Evolutionary conservation across 2,797 vertebrate genomes (phyloP).

Genomic region (Acipenser oxyrinchus): DNA sequence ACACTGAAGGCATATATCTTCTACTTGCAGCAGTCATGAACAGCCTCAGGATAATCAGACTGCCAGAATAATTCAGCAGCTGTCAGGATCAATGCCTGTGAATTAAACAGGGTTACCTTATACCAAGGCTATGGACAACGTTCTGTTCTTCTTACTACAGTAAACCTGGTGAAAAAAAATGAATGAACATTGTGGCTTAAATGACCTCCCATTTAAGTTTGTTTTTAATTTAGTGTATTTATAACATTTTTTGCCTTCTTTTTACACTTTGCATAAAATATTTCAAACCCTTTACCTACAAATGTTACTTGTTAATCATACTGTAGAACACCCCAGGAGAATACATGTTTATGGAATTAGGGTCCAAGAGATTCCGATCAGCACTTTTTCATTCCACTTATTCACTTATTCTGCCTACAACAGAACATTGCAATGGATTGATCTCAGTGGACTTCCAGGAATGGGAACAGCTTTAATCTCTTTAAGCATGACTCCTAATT

Average conservation of each 20-base stretch:
- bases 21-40: not conserved
- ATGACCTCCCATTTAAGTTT: too few species aligned
- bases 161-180: too few species aligned
- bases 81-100: not conserved
- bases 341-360: not conserved
- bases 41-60: not conserved
- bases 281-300: too few species aligned
- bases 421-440: not conserved
- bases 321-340: too few species aligned
- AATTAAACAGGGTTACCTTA: not conserved
- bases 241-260: too few species aligned
- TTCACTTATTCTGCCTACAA: not conserved
- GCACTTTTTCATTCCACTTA: not conserved
- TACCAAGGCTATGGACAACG: not conserved
- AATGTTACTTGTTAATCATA: too few species aligned
- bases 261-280: too few species aligned
- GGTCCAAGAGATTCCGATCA: not conserved
- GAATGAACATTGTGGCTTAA: too few species aligned
- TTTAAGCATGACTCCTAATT: not conserved
- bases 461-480: slow-evolving; percentile 4
- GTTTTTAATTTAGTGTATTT: too few species aligned
- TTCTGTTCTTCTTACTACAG: not conserved
- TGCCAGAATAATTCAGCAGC: not conserved
- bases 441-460: slow-evolving; percentile 5
- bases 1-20: not conserved